A percentile compares a stretch with the other conserved stretches of the same genome.
Conservation (phyloP, 2,888 invertebrate species). For the Hydropsyche betteni region DNA sequence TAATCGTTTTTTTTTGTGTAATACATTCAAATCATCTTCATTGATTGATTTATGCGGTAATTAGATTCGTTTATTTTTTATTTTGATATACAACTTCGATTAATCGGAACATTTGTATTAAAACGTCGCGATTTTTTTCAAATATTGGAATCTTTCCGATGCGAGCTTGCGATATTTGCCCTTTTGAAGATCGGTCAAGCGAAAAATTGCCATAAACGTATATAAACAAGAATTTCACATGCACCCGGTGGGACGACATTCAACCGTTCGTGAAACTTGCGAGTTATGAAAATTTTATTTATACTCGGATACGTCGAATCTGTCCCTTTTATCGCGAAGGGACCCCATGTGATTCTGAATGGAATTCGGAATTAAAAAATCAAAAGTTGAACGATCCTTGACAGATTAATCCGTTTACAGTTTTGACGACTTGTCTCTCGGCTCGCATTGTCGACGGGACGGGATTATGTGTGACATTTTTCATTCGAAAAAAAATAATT, state of each 20-base stretch:
- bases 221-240: background rate
- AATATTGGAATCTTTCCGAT: too few relatives aligned
- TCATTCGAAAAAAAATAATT: conserved; percentile 20
- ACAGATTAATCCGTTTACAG: conserved; percentile 42
- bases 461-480: conserved; percentile 39
- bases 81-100: too few relatives aligned
- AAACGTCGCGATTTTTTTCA: too few relatives aligned
- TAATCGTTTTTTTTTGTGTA: too few relatives aligned
- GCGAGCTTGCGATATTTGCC: background rate
- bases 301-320: too few relatives aligned
- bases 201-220: conserved; percentile 38
- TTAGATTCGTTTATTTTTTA: too few relatives aligned
- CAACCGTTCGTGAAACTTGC: conserved; percentile 23
- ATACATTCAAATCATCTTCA: too few relatives aligned
- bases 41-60: too few relatives aligned
- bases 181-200: conserved; percentile 24
- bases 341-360: conserved; percentile 9
- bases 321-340: too few relatives aligned
- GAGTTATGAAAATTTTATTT: too few relatives aligned
- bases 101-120: too few relatives aligned
- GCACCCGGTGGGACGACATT: conserved; percentile 20
- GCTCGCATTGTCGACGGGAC: conserved; percentile 35
- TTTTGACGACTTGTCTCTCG: conserved; percentile 36
- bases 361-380: conserved; percentile 42
- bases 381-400: conserved; percentile 38